A percentile compares a stretch with the other conserved stretches of the same genome.
phyloP scores from a whole-genome alignment of 2,797 vertebrate species.

The Sebastes alutus region DNA sequence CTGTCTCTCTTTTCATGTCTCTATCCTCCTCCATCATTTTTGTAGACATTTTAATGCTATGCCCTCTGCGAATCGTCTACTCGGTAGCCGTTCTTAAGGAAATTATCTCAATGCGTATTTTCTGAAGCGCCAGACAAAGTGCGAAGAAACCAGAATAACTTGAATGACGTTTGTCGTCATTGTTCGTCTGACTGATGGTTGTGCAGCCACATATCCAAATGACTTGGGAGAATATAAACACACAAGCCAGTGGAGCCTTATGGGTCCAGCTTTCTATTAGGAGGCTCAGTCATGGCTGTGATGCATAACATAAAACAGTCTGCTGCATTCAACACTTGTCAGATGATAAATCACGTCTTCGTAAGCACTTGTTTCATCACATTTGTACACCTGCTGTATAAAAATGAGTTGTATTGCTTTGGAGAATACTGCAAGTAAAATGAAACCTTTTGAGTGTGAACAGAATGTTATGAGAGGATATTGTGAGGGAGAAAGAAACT shows the following conservation, averaged over 20 bases:
- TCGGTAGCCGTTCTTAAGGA: constrained; percentile 6
- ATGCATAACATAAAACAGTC: neutral
- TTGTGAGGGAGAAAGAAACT: neutral
- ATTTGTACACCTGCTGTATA: no score
- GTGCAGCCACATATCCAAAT: neutral
- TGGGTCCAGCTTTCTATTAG: neutral
- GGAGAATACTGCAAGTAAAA: neutral
- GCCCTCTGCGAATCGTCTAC: constrained; percentile 31
- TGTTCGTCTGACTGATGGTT: neutral
- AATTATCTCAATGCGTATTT: constrained; percentile 40
- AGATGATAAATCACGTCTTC: neutral
- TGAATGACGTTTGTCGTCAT: neutral
- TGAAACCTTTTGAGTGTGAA: no score
- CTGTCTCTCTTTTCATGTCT: constrained; percentile 49
- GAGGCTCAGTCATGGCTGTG: neutral
- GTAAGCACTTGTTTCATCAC: neutral
- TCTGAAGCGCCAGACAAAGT: neutral
- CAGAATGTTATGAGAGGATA: no score
- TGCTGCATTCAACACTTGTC: neutral
- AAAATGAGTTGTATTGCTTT: neutral
- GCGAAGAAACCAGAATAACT: neutral
- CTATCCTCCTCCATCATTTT: constrained; percentile 50
- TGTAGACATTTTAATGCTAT: constrained; percentile 45
- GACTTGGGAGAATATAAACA: neutral
- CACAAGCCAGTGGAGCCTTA: neutral